Conservation (phyloP, 2,888 invertebrate species). For the Parelbella ahira region DNA sequence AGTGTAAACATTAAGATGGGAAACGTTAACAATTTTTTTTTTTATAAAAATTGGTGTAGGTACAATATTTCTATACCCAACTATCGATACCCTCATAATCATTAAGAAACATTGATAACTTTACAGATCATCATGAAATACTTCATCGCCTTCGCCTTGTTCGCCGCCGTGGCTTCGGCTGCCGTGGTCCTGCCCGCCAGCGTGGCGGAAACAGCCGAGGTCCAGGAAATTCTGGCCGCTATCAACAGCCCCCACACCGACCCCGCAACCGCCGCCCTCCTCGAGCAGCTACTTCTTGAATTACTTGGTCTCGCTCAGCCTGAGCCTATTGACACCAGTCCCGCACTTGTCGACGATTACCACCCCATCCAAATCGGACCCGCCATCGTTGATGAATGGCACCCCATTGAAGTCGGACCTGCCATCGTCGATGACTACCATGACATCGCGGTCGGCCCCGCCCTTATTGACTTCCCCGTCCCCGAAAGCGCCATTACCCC, state of each 20-base stretch:
- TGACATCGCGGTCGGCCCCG: slow-evolving; percentile 27
- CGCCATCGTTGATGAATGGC: not conserved
- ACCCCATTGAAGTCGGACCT: slow-evolving; percentile 34
- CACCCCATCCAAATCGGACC: not conserved
- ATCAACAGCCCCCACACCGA: slow-evolving; percentile 43
- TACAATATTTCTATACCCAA: no score
- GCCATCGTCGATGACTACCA: slow-evolving; percentile 34
- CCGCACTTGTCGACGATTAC: slow-evolving; percentile 1
- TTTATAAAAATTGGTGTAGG: no score
- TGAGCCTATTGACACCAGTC: not conserved
- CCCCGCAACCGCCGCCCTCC: slow-evolving; percentile 39
- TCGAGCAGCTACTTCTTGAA: slow-evolving; percentile 35
- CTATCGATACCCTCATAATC: no score
- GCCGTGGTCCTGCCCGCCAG: slow-evolving; percentile 19
- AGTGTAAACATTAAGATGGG: no score
- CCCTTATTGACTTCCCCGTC: slow-evolving; percentile 22
- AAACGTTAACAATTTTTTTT: no score
- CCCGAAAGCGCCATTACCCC: slow-evolving; percentile 6
- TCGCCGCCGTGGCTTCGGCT: slow-evolving; percentile 31
- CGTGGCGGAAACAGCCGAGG: not conserved
- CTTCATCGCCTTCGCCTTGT: slow-evolving; percentile 15
- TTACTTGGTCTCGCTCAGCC: slow-evolving; percentile 27
- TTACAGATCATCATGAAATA: no score
- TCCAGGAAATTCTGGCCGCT: slow-evolving; percentile 25
- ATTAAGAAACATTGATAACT: no score